These are phyloP conservation scores for Apistogramma diplotaenia DNA, from an alignment of 2,113 vertebrate species.

Conservation along the genomic window DNA sequence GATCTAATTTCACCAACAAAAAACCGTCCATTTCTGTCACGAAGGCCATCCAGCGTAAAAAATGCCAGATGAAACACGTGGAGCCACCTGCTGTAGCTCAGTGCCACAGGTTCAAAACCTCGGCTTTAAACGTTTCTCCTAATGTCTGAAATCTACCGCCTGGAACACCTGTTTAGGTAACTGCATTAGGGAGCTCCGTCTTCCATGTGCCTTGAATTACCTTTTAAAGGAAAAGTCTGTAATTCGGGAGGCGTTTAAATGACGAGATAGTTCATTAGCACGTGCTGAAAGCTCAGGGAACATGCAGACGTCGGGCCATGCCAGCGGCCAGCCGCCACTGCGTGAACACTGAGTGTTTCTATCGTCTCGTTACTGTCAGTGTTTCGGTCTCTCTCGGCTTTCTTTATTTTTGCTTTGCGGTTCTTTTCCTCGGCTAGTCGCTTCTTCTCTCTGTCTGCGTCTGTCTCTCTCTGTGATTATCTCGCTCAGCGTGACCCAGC, in stretches of 20 bases:
- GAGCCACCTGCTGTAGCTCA: neutral
- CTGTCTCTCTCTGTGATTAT: neutral
- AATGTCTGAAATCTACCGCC: neutral
- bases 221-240: neutral
- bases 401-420: neutral
- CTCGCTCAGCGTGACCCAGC: conserved; percentile 18
- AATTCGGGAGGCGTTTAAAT: neutral
- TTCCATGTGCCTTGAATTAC: neutral
- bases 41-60: neutral
- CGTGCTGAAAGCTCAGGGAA: neutral
- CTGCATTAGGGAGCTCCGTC: neutral
- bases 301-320: neutral
- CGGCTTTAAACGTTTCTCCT: accelerated
- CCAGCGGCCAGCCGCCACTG: neutral
- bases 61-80: neutral
- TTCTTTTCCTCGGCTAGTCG: neutral
- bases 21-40: neutral
- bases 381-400: neutral
- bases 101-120: neutral
- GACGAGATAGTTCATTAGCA: neutral
- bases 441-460: neutral
- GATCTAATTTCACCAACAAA: neutral
- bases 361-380: neutral
- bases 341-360: neutral
- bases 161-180: neutral